These are phyloP conservation scores for Andrena fulva DNA, from an alignment of 2,888 invertebrate genomes.

Conservation along the genomic window DNA sequence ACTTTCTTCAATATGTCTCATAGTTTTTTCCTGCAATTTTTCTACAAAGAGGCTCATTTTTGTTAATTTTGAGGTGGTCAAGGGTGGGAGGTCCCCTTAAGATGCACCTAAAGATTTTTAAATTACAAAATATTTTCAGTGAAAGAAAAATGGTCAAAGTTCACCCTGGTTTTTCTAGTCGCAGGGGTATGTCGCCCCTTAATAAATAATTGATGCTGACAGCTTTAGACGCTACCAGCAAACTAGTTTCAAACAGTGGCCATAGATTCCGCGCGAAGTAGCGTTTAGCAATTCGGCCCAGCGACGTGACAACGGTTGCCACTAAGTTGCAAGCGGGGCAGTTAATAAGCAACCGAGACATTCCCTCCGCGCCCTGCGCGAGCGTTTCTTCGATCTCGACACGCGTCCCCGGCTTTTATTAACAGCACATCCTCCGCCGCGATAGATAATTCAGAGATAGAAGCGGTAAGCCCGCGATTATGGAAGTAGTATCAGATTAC, in stretches of 20 bases:
- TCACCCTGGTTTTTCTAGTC: too few species aligned
- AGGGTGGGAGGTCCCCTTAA: too few species aligned
- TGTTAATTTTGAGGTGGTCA: too few species aligned
- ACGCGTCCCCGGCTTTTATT: constrained; percentile 1
- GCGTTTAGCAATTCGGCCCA: constrained; percentile 21
- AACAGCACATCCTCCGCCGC: neutral
- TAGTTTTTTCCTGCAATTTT: too few species aligned
- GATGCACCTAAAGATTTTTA: too few species aligned
- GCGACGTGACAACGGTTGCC: constrained; percentile 25
- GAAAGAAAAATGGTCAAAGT: too few species aligned
- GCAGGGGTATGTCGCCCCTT: too few species aligned
- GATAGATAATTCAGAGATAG: constrained; percentile 7
- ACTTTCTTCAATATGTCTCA: too few species aligned
- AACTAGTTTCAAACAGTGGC: constrained; percentile 24
- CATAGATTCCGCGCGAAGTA: constrained; percentile 39
- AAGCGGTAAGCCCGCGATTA: constrained; percentile 35
- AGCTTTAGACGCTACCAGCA: constrained; percentile 13
- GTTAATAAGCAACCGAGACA: constrained; percentile 15
- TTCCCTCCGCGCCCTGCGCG: neutral
- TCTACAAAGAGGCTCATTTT: too few species aligned
- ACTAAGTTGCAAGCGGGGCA: neutral
- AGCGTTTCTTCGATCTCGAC: neutral
- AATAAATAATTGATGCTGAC: neutral
- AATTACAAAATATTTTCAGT: too few species aligned
- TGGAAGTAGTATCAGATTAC: constrained; percentile 45